These are phyloP conservation scores for Adineta ricciae DNA, from an alignment of 2,888 invertebrate species.

Conservation along the genomic window DNA sequence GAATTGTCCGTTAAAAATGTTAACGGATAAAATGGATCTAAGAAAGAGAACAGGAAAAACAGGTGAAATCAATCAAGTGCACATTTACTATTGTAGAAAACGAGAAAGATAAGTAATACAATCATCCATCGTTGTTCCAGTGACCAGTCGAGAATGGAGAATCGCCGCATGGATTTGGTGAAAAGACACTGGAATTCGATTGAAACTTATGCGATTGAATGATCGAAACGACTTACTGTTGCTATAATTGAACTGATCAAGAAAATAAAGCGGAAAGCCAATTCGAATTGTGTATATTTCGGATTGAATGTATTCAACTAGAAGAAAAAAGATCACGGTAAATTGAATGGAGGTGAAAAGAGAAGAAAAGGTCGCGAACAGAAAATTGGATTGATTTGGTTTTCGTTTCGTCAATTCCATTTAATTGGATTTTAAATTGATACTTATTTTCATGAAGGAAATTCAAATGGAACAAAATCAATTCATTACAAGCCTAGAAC, in stretches of 20 bases:
- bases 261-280: constrained; percentile 90
- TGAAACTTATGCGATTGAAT: no score
- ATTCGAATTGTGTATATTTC: constrained; percentile 87
- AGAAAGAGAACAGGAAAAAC: constrained; percentile 6
- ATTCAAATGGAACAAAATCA: constrained; percentile 76
- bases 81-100: constrained; percentile 77
- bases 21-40: constrained; percentile 86
- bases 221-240: constrained; percentile 62
- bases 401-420: constrained; percentile 69
- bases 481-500: constrained; percentile 68
- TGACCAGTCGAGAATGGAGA: constrained; percentile 81
- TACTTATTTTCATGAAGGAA: constrained; percentile 78
- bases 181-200: constrained; percentile 99
- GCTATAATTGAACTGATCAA: constrained; percentile 72
- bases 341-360: no score
- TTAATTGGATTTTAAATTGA: constrained; percentile 70
- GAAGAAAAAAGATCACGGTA: constrained; percentile 39
- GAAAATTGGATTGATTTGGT: constrained; percentile 56
- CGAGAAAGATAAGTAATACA: constrained; percentile 68
- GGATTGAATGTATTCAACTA: constrained; percentile 94
- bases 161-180: constrained; percentile 73
- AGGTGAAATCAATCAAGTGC: no score
- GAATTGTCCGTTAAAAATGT: constrained; percentile 76
- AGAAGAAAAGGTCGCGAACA: constrained; percentile 35
- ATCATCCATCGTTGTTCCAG: constrained; percentile 95